Conservation (phyloP, 2,888 invertebrate species). For the Hedychridium roseum region DNA sequence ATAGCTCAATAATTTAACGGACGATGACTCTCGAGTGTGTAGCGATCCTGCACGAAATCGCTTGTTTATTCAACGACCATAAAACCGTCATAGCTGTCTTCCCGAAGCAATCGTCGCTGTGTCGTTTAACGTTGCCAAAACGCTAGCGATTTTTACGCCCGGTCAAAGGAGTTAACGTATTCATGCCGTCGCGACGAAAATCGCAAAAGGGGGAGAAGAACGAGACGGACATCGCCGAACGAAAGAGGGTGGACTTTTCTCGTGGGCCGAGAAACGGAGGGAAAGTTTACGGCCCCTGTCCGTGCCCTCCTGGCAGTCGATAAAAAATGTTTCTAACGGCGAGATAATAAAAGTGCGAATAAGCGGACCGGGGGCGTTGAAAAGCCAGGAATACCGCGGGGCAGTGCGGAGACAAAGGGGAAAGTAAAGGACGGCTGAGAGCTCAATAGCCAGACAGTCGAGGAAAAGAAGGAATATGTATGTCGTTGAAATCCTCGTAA, state of each 20-base stretch:
- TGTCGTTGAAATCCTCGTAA: too few relatives aligned
- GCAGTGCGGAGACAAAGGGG: constrained; percentile 19
- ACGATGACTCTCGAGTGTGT: too few relatives aligned
- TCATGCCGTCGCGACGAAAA: constrained; percentile 8
- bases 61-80: too few relatives aligned
- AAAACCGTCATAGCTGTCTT: too few relatives aligned
- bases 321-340: constrained; percentile 56
- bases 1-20: too few relatives aligned
- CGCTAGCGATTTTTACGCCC: neutral
- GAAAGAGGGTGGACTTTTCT: constrained; percentile 12
- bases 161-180: neutral
- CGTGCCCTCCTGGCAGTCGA: constrained; percentile 41
- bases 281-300: constrained; percentile 54
- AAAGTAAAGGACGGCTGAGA: constrained; percentile 24
- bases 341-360: constrained; percentile 60
- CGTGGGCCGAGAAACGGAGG: constrained; percentile 24
- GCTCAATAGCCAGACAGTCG: constrained; percentile 11
- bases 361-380: constrained; percentile 33
- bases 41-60: too few relatives aligned
- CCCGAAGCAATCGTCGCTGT: too few relatives aligned
- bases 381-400: constrained; percentile 17
- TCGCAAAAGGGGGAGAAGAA: constrained; percentile 10
- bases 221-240: constrained; percentile 15
- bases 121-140: too few relatives aligned
- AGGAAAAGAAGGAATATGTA: constrained; percentile 6